These are phyloP conservation scores for Sinonovacula constricta DNA, from an alignment of 1,140 invertebrate species.

Conservation along the genomic window DNA sequence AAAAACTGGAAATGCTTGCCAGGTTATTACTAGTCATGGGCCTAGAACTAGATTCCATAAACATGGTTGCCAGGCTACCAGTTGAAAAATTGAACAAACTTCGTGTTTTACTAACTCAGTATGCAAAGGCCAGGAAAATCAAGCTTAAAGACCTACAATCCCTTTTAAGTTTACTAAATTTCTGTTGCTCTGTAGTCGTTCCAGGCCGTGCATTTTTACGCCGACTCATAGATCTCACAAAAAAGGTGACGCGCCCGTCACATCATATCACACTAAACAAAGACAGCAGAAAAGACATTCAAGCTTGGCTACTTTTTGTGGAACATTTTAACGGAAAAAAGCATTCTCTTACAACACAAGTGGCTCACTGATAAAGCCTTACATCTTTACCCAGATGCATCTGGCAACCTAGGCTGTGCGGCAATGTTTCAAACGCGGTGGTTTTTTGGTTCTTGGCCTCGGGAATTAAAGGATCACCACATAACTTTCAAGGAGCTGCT, in stretches of 20 bases:
- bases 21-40: constrained; percentile 2
- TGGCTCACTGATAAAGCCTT: neutral
- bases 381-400: constrained; percentile 46
- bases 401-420: constrained; percentile 1
- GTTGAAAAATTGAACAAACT: neutral
- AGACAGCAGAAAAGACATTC: neutral
- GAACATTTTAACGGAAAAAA: constrained; percentile 19
- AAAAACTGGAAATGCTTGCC: neutral
- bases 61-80: neutral
- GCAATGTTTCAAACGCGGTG: constrained; percentile 2
- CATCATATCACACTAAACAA: neutral
- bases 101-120: neutral
- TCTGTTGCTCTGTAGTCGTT: constrained; percentile 23
- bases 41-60: neutral
- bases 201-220: constrained; percentile 28
- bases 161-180: constrained; percentile 27
- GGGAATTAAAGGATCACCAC: neutral
- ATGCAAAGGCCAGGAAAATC: neutral
- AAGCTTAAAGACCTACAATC: constrained; percentile 39
- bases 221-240: constrained; percentile 29
- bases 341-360: neutral
- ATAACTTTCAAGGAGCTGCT: constrained; percentile 32
- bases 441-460: neutral
- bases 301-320: neutral
- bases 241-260: constrained; percentile 23